Conservation (phyloP, 2,888 invertebrate species). For the Drosophila ochracea region DNA sequence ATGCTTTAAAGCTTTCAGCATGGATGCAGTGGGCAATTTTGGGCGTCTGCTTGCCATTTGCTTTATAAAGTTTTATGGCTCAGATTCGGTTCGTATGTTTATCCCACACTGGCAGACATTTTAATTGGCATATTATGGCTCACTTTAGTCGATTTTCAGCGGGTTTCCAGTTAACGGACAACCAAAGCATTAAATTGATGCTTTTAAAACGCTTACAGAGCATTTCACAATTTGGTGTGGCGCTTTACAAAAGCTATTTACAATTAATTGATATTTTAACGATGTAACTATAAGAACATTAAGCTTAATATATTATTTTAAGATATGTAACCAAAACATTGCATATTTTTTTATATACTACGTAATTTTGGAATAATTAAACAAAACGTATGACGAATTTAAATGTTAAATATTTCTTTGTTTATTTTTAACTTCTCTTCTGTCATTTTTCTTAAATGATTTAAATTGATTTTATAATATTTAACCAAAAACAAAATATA, state of each 20-base stretch:
- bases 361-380: not conserved
- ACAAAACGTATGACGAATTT: not conserved
- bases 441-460: not conserved
- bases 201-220: not conserved
- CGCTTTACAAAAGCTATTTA: not conserved
- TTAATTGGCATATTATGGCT: slow-evolving; percentile 47
- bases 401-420: not conserved
- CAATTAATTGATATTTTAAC: not conserved
- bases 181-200: not conserved
- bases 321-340: not conserved
- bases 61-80: slow-evolving; percentile 39
- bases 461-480: not conserved
- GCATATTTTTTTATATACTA: not conserved
- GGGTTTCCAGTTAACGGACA: slow-evolving; percentile 7
- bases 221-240: not conserved
- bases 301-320: not conserved
- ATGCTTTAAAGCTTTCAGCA: slow-evolving; percentile 40
- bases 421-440: not conserved
- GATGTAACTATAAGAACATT: not conserved
- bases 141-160: slow-evolving; percentile 24
- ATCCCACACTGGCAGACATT: slow-evolving; percentile 31
- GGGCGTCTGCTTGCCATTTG: slow-evolving; percentile 21
- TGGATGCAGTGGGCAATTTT: slow-evolving; percentile 3
- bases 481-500: too few relatives aligned
- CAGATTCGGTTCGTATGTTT: slow-evolving; percentile 34